Evolutionary conservation across 2,797 vertebrate genomes (phyloP), one percentile per base, ranked within the genome.

Genomic region (Lacerta bilineata): DNA sequence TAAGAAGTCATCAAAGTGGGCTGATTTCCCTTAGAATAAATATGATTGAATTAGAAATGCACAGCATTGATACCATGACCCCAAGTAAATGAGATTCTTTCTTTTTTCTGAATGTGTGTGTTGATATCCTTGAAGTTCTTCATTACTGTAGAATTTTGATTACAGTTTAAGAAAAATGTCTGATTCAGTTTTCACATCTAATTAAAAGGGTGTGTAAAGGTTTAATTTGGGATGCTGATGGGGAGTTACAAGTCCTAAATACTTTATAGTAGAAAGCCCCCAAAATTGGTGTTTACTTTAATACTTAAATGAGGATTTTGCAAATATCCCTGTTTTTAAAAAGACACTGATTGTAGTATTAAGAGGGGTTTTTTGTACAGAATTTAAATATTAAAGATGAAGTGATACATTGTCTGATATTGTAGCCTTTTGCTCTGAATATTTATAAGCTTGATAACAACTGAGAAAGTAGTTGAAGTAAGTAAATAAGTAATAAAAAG

Each of bases 401-500:
- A 80, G 92, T 90, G 81, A n/a, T 76, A 68, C 81, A 92, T 71
- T 93, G 89, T 80, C 91, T 95, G 93, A 91, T 89, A 88, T 83
- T 84, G 86, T 91, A 85, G 74, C 72, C 77, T 91, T 94, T 89
- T 91, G 79, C 90, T 69, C 64, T 94, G 90, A 92, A 92, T 23
- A 8, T 93, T 96, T 92, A 85, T 79, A 89, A 91, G 85, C 82
- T 94, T 84, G 93, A 91, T 93, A 96, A 94, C 93, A 95, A 95
- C 92, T 41, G 86, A 90, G 93, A 93, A 96, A 96, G 92, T 95
- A 92, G 95, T 92, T 94, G 91, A 96, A 95, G 90, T 96, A 96
- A 97, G 96, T 96, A 97, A 97, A 97, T 97, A 96, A 97, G 95
- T 95, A 96, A 97, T 96, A 96, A 97, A 96, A 96, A 96, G 94